Evolutionary conservation across 2,797 vertebrate genomes (phyloP).

Genomic region (Xyrichtys novacula): DNA sequence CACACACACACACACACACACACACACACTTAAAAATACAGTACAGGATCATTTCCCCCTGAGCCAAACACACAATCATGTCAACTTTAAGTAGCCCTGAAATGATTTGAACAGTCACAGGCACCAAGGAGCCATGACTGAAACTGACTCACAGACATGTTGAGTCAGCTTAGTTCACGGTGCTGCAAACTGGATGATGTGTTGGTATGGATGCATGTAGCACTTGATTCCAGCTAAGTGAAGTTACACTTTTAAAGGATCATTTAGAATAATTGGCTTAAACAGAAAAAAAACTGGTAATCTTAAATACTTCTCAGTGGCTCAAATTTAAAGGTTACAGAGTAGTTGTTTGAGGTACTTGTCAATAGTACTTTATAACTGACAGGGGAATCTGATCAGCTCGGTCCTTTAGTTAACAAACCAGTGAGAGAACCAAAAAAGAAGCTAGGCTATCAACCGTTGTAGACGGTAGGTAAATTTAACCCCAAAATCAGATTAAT

Average conservation of each 20-base stretch:
- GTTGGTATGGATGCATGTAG: slow-evolving; percentile 15
- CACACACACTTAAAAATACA: slow-evolving; percentile 7
- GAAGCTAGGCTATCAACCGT: too few species aligned
- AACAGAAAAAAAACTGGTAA: background rate
- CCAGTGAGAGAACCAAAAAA: too few species aligned
- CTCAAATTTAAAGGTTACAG: background rate
- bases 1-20: background rate
- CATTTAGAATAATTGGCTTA: background rate
- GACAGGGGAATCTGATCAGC: too few species aligned
- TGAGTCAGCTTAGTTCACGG: slow-evolving; percentile 36
- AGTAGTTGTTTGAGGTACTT: too few species aligned
- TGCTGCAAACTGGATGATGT: slow-evolving; percentile 25
- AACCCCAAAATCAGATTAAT: too few species aligned
- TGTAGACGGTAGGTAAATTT: too few species aligned
- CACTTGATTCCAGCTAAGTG: background rate
- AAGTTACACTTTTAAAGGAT: background rate
- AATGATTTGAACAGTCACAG: slow-evolving; percentile 10
- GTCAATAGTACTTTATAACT: too few species aligned
- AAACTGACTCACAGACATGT: slow-evolving; percentile 9
- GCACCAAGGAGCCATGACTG: slow-evolving; percentile 3
- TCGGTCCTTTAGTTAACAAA: too few species aligned
- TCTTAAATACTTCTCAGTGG: background rate
- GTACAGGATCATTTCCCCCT: background rate
- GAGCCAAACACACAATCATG: slow-evolving; percentile 9
- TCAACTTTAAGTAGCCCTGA: slow-evolving; percentile 14